These are phyloP conservation scores for Melolontha melolontha DNA, from an alignment of 2,888 invertebrate species.

Conservation along the genomic window DNA sequence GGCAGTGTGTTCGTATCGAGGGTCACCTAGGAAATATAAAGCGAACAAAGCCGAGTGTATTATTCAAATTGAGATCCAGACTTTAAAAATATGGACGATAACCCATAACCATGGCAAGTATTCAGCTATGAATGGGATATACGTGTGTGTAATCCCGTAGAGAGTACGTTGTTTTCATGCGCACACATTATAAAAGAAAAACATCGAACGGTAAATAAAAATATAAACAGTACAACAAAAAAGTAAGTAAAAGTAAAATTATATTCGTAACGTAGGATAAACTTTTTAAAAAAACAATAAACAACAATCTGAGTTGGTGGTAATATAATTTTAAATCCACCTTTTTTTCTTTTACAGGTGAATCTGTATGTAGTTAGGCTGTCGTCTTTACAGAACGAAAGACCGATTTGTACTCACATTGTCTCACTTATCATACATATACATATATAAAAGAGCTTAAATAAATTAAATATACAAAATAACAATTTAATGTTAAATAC, in stretches of 20 bases:
- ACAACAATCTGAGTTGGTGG: constrained; percentile 60
- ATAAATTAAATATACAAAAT: constrained; percentile 54
- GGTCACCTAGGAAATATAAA: constrained; percentile 50
- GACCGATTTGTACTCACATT: constrained; percentile 58
- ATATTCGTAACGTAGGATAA: constrained; percentile 51
- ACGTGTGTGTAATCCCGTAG: constrained; percentile 49
- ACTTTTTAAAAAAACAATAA: constrained; percentile 60
- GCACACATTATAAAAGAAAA: constrained; percentile 25
- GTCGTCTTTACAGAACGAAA: constrained; percentile 37
- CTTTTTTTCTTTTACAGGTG: constrained; percentile 3
- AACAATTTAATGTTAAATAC: constrained; percentile 52
- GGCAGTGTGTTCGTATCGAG: constrained; percentile 48
- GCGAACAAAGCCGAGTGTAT: constrained; percentile 51
- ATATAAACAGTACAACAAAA: constrained; percentile 47
- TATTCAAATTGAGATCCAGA: constrained; percentile 60
- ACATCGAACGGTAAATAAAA: constrained; percentile 49
- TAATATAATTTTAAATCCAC: constrained; percentile 57
- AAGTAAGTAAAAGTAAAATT: constrained; percentile 43
- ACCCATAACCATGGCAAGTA: constrained; percentile 63
- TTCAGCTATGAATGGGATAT: constrained; percentile 54
- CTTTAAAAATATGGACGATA: constrained; percentile 55
- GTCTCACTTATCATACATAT: constrained; percentile 45
- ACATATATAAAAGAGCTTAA: constrained; percentile 39
- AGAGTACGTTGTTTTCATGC: constrained; percentile 33
- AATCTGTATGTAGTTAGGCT: constrained; percentile 32